These are phyloP conservation scores for Clinocottus analis DNA, from an alignment of 2,113 vertebrate genomes.

Conservation along the genomic window DNA sequence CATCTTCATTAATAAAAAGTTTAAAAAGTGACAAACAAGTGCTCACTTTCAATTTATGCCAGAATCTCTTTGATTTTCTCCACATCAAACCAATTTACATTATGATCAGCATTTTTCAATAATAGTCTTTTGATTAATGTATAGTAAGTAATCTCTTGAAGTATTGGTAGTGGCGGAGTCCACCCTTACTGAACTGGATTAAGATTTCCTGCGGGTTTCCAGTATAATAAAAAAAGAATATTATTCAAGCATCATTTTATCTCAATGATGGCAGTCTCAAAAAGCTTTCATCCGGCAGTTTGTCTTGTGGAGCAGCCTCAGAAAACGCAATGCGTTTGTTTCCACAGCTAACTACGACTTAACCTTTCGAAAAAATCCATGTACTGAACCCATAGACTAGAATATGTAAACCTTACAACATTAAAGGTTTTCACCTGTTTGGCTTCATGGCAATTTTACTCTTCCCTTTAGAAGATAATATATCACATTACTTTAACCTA, in stretches of 20 bases:
- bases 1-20: constrained; percentile 6
- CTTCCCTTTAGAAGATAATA: background rate
- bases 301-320: too few relatives aligned
- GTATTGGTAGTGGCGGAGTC: background rate
- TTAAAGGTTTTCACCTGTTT: background rate
- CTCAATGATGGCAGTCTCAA: too few relatives aligned
- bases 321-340: too few relatives aligned
- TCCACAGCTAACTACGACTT: too few relatives aligned
- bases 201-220: too few relatives aligned
- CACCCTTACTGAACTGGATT: too few relatives aligned
- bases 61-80: background rate
- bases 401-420: background rate
- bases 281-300: too few relatives aligned
- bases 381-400: background rate
- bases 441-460: background rate
- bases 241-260: too few relatives aligned
- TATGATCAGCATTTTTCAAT: background rate
- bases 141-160: background rate
- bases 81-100: background rate
- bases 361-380: background rate
- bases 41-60: background rate
- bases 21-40: background rate
- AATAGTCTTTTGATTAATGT: background rate
- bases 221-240: too few relatives aligned
- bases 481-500: background rate